phyloP scores from a whole-genome alignment of 2,113 vertebrate species.

The Dromiciops gliroides region DNA sequence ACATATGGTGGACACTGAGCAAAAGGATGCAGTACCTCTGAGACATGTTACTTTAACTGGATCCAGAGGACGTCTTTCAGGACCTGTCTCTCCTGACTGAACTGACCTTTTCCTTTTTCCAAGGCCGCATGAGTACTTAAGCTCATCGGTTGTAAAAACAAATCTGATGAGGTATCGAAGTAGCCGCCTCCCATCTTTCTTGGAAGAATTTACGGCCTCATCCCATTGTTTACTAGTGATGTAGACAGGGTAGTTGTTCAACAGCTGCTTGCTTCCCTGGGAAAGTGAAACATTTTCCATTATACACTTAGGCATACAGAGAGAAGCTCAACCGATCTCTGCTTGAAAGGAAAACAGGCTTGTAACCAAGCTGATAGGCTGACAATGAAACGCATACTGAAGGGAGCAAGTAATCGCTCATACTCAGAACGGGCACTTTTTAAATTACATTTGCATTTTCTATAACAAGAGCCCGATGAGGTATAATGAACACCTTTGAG shows the following conservation, averaged over 20 bases:
- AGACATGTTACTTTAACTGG: slow-evolving; percentile 99
- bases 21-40: slow-evolving; percentile 95
- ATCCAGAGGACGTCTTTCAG: slow-evolving; percentile 98
- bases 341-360: slow-evolving; percentile 69
- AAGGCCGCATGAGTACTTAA: slow-evolving; percentile 99
- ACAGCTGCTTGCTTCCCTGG: slow-evolving; percentile 97
- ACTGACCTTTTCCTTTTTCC: slow-evolving; percentile 99
- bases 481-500: slow-evolving; percentile 76
- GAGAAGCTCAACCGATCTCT: slow-evolving; percentile 60
- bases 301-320: slow-evolving; percentile 72
- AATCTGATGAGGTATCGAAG: slow-evolving; percentile 99
- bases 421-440: slow-evolving; percentile 76
- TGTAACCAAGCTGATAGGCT: slow-evolving; percentile 57
- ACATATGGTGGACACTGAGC: slow-evolving; percentile 86
- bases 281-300: slow-evolving; percentile 77
- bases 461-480: slow-evolving; percentile 76
- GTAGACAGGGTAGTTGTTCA: slow-evolving; percentile 99
- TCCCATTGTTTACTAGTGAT: slow-evolving; percentile 99
- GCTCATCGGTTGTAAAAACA: slow-evolving; percentile 99
- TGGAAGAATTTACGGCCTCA: slow-evolving; percentile 98
- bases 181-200: slow-evolving; percentile 97
- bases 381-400: slow-evolving; percentile 70
- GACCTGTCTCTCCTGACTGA: slow-evolving; percentile 96
- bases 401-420: slow-evolving; percentile 74
- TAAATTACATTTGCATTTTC: slow-evolving; percentile 84